These are phyloP conservation scores for Cyphomyrus plagiostoma DNA, from an alignment of 2,113 vertebrate genomes.

Conservation along the genomic window DNA sequence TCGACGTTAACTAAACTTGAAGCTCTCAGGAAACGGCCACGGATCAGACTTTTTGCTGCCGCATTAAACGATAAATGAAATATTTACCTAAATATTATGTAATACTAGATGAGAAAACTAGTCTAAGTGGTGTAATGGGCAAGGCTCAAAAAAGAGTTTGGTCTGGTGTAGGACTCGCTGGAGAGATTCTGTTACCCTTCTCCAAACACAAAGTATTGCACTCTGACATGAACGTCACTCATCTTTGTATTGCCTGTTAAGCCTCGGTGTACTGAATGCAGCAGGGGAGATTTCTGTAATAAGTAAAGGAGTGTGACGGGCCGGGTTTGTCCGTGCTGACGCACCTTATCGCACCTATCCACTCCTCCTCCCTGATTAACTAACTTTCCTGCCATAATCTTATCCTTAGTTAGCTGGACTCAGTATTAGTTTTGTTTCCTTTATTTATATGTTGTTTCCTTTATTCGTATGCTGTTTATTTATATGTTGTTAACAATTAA, in stretches of 20 bases:
- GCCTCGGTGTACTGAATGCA: background rate
- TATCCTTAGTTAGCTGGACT: slow-evolving; percentile 12
- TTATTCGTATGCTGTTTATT: background rate
- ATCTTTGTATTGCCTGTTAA: background rate
- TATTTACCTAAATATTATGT: background rate
- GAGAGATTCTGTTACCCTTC: background rate
- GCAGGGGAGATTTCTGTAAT: background rate
- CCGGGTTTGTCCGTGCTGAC: background rate
- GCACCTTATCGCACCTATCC: background rate
- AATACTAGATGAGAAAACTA: background rate
- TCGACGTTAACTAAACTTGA: background rate
- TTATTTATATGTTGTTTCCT: background rate
- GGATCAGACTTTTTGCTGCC: background rate
- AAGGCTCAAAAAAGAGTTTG: background rate
- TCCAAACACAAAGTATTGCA: background rate
- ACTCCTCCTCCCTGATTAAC: background rate
- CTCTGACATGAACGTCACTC: background rate
- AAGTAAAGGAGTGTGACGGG: background rate
- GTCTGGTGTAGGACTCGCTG: background rate
- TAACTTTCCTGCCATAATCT: slow-evolving; percentile 8
- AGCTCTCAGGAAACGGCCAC: background rate
- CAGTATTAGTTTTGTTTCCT: background rate
- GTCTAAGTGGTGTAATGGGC: background rate
- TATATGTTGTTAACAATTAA: background rate
- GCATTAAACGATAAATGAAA: background rate